These are phyloP conservation scores for Parasteatoda lunata DNA, from an alignment of 2,888 invertebrate genomes.

Conservation along the genomic window DNA sequence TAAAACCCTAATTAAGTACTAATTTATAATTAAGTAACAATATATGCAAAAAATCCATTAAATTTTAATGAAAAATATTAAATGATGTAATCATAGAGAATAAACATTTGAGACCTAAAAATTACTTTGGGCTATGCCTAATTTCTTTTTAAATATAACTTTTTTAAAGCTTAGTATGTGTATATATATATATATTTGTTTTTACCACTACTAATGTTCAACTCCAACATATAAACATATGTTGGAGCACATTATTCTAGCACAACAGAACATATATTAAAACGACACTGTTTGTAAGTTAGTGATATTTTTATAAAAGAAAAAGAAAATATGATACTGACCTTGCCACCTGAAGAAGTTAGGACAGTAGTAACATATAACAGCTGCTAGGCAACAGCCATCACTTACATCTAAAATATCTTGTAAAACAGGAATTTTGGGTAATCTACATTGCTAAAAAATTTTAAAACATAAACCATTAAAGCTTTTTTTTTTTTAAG, in stretches of 20 bases:
- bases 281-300: no score
- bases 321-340: constrained; percentile 20
- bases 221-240: no score
- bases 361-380: constrained; percentile 93
- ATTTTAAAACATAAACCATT: not conserved
- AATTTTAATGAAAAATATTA: not conserved
- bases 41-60: not conserved
- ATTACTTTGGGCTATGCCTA: no score
- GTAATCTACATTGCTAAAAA: constrained; percentile 62
- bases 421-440: constrained; percentile 78
- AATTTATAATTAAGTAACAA: not conserved
- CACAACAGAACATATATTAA: no score
- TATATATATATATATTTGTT: no score
- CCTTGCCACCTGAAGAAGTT: constrained; percentile 83
- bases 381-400: constrained; percentile 89
- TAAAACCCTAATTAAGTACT: not conserved
- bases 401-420: constrained; percentile 92
- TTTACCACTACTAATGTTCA: no score
- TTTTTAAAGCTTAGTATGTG: no score
- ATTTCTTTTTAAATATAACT: no score
- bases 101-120: no score
- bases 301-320: no score
- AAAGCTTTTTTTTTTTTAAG: not conserved
- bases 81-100: no score
- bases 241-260: no score